Base-by-base conservation (phyloP, 2,797 vertebrate species). In the Zalophus californianus region DNA sequence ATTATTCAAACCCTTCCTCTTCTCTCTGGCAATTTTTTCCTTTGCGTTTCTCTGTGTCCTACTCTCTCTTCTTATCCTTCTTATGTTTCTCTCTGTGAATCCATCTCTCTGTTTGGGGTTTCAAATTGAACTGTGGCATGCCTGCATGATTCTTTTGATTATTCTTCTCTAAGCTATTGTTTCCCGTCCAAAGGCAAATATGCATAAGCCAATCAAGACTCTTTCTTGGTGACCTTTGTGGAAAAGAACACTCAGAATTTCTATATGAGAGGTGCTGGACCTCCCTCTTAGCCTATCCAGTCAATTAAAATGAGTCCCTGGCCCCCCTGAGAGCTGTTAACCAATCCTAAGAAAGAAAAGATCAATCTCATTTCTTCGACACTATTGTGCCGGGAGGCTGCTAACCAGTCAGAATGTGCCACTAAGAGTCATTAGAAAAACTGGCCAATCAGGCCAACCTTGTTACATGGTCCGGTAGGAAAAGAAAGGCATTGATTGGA, bases 361-460 rank as follows among this genome's bases (percentile, higher is more conserved):
- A 96, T 95, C 94, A 97, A 97, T 97, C 82, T 96, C 90, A 80
- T 90, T 89, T 96, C 85, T 70, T 66, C 73, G 6, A 96, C 96
- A 97, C 70, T 64, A 84, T 78, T 38, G 85, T 70, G 92, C 95
- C 62, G 93, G 87, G 41, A 96, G 78, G 93, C 92, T 88, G 96
- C 96, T 93, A 97, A 83, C 98, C 98, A 97, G 90, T 97, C 94
- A 98, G 96, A 94, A 90, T 92, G 75, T 96, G 96, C 97, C 97
- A 97, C 96, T 97, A 87, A 93, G 56, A 91, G 92, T 94, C 96
- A 96, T 97, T 97, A 96, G 87, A 88, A 97, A 96, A 96, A 83
- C 97, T 77, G 90, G 73, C 97, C 97, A 97, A 98, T 97, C 98
- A 80, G 96, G 52, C 78, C 96, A 92, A 44, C 44, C 91, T 97